Evolutionary conservation across 2,888 invertebrate species (phyloP), one percentile per base, ranked within the genome.

Genomic region (Ophion ellenae): DNA sequence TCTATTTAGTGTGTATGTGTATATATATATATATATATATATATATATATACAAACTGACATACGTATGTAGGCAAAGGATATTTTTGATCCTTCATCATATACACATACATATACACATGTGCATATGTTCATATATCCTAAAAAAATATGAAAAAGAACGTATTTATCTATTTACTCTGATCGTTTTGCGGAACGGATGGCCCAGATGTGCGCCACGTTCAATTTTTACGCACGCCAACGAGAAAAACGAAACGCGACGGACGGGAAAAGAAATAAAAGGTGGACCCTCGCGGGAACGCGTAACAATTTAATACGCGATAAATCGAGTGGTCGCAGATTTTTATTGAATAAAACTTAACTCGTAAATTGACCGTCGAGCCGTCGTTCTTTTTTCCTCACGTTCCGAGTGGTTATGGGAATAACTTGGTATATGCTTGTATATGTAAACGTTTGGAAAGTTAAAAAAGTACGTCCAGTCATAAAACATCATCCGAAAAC

Each of bases 291-390:
- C 78, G 24, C 45, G 70, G 57, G 47, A 53, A 2, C 28, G 28
- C 24, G 11, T 24, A 70, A 32, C 59, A 47, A 59, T 45, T 66
- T 45, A 40, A 47, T 67, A 45, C 69, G 36, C 70, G 20, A 71
- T 64, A 71, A 64, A 7, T 64, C 7, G 57, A 64, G 14, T 47
- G 63, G 53, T 71, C 47, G 17, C 53, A 36, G 45, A 80, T 73
- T 80, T 80, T 80, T 80, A 61, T 73, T 67, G 82, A 85, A 85
- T 4, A 71, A 75, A 40, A 82, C 73, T 63, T 83, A 47, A 45
- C 59, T 70, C 45, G 32, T 59, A 20, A 70, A 70, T 70, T 28
- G 14, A 40, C 20, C 45, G 40, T 11, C 9, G 28, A 10, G 64
- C 32, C 2, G 36, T 71, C 36, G 10, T 66, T 66, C 10, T 24